Evolutionary conservation across 2,888 invertebrate genomes (phyloP).

Genomic region (Agrotis clavis): DNA sequence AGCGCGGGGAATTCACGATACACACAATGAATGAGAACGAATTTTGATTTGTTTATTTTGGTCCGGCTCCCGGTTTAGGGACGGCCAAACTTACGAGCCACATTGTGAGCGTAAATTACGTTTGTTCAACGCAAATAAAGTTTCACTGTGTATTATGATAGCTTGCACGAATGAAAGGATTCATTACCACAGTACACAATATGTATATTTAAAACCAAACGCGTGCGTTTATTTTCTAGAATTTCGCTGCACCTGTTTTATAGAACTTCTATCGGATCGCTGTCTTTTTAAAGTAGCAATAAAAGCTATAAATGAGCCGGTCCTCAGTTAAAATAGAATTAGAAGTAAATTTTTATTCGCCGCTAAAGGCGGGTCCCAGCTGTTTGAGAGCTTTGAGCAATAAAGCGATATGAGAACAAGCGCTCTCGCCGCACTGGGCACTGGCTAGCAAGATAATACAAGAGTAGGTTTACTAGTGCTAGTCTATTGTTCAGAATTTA

Average conservation of each 20-base stretch:
- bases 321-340: constrained; percentile 46
- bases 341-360: constrained; percentile 56
- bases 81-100: constrained; percentile 74
- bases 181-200: constrained; percentile 56
- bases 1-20: constrained; percentile 71
- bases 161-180: constrained; percentile 64
- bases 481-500: constrained; percentile 4
- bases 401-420: constrained; percentile 70
- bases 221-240: constrained; percentile 28
- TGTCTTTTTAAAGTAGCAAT: constrained; percentile 33
- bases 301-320: constrained; percentile 29
- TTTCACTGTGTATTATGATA: constrained; percentile 65
- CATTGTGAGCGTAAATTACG: constrained; percentile 83
- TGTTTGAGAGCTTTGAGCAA: constrained; percentile 71
- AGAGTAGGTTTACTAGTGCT: constrained; percentile 4
- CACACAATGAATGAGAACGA: constrained; percentile 68
- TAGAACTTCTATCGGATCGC: neutral
- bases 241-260: constrained; percentile 25
- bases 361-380: constrained; percentile 66
- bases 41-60: constrained; percentile 84
- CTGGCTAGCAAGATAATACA: constrained; percentile 19
- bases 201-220: constrained; percentile 28
- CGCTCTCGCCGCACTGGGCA: constrained; percentile 44
- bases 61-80: constrained; percentile 71
- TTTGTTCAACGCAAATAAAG: constrained; percentile 79